Percentiles rank a stretch among this genome's conserved stretches.
Conservation (phyloP, 2,113 vertebrate genomes). For the Pseudolaguvia tuberculata region DNA sequence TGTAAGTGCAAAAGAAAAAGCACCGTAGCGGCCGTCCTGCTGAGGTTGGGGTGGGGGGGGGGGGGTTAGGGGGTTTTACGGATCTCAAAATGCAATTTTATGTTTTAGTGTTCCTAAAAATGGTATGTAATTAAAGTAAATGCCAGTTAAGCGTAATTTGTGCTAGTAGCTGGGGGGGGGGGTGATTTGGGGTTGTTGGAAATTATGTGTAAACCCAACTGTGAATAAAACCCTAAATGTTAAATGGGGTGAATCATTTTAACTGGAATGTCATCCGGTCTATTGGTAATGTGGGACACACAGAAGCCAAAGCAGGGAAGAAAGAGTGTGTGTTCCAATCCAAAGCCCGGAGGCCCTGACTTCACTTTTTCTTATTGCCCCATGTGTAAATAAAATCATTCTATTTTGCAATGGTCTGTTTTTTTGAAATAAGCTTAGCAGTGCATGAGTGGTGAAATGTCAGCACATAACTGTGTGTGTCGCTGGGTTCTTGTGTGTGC, state of each 20-base stretch:
- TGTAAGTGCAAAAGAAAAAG: neutral
- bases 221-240: neutral
- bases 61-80: neutral
- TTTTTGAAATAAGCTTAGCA: conserved; percentile 43
- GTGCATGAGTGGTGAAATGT: conserved; percentile 60
- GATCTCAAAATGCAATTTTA: neutral
- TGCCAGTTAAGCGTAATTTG: neutral
- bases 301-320: neutral
- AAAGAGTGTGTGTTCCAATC: neutral
- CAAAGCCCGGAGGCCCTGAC: conserved; percentile 24
- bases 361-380: conserved; percentile 43
- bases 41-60: no score
- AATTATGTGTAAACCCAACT: neutral
- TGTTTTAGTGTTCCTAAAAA: neutral
- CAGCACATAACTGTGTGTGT: conserved; percentile 47
- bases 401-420: conserved; percentile 43
- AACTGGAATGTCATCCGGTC: neutral
- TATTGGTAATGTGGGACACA: neutral
- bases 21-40: neutral
- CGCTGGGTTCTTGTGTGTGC: conserved; percentile 1
- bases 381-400: conserved; percentile 50
- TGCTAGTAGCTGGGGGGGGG: neutral
- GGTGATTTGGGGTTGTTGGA: neutral
- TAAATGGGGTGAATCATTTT: conserved; percentile 3
- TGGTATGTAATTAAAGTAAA: neutral